These are phyloP conservation scores for Bactericera cockerelli DNA, from an alignment of 1,140 invertebrate genomes.

Conservation along the genomic window DNA sequence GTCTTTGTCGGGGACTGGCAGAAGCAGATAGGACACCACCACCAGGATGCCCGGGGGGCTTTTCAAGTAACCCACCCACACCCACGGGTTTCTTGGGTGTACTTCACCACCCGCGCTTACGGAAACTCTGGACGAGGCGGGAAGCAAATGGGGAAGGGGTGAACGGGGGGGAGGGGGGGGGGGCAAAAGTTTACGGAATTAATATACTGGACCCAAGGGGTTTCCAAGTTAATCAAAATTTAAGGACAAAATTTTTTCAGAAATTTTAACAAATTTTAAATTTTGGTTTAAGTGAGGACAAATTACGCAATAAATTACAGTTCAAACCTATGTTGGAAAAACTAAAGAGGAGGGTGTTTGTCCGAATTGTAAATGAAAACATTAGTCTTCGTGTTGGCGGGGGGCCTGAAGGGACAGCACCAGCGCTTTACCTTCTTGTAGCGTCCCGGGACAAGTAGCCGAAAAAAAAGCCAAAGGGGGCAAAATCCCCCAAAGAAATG, in stretches of 20 bases:
- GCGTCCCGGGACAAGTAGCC: background rate
- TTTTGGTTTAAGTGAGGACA: too few relatives aligned
- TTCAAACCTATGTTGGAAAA: too few relatives aligned
- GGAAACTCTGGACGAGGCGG: constrained; percentile 50
- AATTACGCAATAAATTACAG: too few relatives aligned
- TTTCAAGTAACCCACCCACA: constrained; percentile 75
- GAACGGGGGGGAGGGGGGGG: background rate
- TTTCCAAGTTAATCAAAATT: too few relatives aligned
- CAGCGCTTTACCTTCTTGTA: background rate
- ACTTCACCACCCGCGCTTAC: constrained; percentile 59
- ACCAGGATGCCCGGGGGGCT: constrained; percentile 37
- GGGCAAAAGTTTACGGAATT: background rate
- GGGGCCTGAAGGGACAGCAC: background rate
- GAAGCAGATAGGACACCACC: background rate
- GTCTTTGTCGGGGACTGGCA: too few relatives aligned
- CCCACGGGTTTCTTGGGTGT: constrained; percentile 80
- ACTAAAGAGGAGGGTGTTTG: too few relatives aligned
- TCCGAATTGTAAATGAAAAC: background rate
- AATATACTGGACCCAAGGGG: background rate
- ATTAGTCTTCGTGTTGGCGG: too few relatives aligned
- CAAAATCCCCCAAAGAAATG: background rate
- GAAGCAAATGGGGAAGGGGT: background rate
- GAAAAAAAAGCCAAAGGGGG: background rate
- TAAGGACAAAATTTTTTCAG: too few relatives aligned
- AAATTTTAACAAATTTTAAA: too few relatives aligned